Conservation (phyloP, 2,113 vertebrate genomes). For the Nibea coibor region DNA sequence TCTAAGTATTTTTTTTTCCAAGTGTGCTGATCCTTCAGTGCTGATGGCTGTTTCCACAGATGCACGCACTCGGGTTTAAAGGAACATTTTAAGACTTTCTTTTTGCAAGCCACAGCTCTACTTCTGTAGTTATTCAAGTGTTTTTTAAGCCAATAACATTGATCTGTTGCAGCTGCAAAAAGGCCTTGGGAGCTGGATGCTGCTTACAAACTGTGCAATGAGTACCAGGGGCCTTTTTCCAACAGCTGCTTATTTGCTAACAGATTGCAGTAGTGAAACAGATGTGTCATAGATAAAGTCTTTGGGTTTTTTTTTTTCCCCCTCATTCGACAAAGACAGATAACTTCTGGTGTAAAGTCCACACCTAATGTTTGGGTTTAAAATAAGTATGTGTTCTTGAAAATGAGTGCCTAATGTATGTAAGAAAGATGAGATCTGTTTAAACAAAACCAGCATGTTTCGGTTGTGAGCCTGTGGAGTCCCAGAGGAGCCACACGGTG, state of each 20-base stretch:
- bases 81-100: slow-evolving; percentile 33
- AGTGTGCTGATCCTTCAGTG: neutral
- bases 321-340: slow-evolving; percentile 45
- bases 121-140: slow-evolving; percentile 54
- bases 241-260: slow-evolving; percentile 76
- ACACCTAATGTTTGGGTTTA: slow-evolving; percentile 25
- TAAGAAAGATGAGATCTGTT: slow-evolving; percentile 20
- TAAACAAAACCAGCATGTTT: neutral
- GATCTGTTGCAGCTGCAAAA: slow-evolving; percentile 72
- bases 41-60: neutral
- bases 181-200: slow-evolving; percentile 64
- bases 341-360: slow-evolving; percentile 14
- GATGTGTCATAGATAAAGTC: slow-evolving; percentile 71
- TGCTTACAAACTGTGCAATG: slow-evolving; percentile 71
- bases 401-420: slow-evolving; percentile 19
- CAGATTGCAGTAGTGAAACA: slow-evolving; percentile 72
- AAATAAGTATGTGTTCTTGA: slow-evolving; percentile 27
- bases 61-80: slow-evolving; percentile 16
- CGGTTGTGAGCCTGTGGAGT: neutral
- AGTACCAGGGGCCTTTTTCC: slow-evolving; percentile 69
- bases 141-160: slow-evolving; percentile 65
- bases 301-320: slow-evolving; percentile 22
- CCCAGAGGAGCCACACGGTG: neutral
- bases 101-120: slow-evolving; percentile 33
- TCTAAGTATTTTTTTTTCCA: neutral